Conservation (phyloP, 2,113 vertebrate genomes). For the Tringa solitaria region DNA sequence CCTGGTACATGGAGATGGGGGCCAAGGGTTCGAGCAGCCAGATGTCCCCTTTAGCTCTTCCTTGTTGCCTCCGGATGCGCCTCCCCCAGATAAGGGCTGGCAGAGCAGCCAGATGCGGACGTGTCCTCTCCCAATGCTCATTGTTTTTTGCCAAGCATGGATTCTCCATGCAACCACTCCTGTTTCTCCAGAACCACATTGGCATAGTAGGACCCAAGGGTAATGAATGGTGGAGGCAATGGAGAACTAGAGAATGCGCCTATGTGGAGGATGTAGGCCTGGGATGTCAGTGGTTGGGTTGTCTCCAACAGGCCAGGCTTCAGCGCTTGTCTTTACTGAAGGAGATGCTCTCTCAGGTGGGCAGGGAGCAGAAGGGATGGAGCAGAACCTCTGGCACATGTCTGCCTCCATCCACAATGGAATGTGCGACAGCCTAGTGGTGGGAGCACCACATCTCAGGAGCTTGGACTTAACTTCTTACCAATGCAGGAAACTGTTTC, state of each 20-base stretch:
- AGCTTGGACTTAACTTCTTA: neutral
- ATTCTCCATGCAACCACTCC: accelerated
- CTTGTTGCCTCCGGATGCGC: slow-evolving; percentile 36
- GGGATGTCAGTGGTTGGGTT: neutral
- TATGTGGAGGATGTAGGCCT: neutral
- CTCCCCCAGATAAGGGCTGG: slow-evolving; percentile 32
- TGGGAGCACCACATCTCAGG: neutral
- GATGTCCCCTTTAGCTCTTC: slow-evolving; percentile 65
- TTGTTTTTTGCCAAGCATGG: neutral
- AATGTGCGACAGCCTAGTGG: neutral
- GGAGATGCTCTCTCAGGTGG: neutral
- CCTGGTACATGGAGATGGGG: slow-evolving; percentile 47
- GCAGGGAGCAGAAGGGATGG: neutral
- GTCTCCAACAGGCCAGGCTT: neutral
- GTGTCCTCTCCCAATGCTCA: neutral
- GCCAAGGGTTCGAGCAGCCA: slow-evolving; percentile 64
- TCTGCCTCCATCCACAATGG: neutral
- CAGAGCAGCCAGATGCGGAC: neutral
- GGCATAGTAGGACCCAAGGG: neutral
- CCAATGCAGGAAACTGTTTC: neutral
- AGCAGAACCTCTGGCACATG: neutral
- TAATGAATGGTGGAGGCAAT: neutral
- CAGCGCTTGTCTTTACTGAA: accelerated
- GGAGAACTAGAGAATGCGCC: neutral
- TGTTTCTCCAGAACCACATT: accelerated